Evolutionary conservation across 2,113 vertebrate species (phyloP).

Genomic region (Hyaena hyaena): DNA sequence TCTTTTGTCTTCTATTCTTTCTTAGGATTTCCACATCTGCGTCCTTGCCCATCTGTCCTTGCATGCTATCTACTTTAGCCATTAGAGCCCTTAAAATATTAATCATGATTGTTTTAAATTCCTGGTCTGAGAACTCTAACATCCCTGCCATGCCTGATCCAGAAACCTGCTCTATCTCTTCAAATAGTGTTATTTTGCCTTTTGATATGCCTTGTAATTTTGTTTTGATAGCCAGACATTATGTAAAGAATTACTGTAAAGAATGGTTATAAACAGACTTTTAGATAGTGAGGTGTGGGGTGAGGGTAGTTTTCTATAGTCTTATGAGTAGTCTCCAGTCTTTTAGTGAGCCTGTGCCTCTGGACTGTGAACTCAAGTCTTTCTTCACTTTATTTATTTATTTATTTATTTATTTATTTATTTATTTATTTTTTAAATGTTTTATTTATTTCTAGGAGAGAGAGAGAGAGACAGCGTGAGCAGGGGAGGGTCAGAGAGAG

Average conservation of each 20-base stretch:
- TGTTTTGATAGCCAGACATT: background rate
- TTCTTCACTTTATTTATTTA: background rate
- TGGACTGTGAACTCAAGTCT: background rate
- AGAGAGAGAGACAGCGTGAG: no score
- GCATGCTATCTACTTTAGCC: background rate
- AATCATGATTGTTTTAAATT: background rate
- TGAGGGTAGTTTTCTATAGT: background rate
- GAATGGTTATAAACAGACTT: background rate
- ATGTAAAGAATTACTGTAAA: background rate
- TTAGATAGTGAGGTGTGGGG: background rate
- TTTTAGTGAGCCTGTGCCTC: background rate
- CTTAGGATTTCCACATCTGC: background rate
- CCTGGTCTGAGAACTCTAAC: background rate
- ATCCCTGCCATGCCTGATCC: background rate
- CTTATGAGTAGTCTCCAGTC: background rate
- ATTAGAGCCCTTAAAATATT: background rate
- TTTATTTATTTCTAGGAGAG: no score
- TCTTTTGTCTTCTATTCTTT: background rate
- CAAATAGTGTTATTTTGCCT: background rate
- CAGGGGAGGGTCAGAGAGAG: no score
- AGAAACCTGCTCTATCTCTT: background rate
- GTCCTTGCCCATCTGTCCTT: background rate
- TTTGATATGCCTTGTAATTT: background rate
- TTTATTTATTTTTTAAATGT: no score
- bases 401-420: no score